These are phyloP conservation scores for Emydoidea blandingii DNA, from an alignment of 2,797 vertebrate genomes.

Conservation along the genomic window DNA sequence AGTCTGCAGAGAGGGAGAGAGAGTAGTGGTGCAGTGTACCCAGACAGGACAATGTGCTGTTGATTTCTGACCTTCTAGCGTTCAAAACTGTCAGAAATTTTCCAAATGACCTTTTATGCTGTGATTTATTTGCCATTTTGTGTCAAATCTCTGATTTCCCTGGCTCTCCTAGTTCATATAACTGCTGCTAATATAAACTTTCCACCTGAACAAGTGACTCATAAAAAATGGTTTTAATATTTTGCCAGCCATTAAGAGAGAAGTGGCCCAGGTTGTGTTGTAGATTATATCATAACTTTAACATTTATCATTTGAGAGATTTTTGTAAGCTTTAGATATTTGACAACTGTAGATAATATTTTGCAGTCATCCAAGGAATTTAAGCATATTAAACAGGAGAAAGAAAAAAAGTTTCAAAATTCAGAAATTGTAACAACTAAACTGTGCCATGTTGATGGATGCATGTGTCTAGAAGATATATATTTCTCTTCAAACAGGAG, in stretches of 20 bases:
- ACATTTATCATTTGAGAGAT: neutral
- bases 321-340: neutral
- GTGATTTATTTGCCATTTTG: conserved; percentile 71
- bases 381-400: neutral
- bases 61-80: conserved; percentile 76
- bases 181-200: conserved; percentile 56
- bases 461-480: neutral
- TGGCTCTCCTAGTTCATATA: conserved; percentile 14
- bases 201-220: conserved; percentile 55
- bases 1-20: neutral
- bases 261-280: neutral
- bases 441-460: neutral
- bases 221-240: neutral
- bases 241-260: conserved; percentile 38
- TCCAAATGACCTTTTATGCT: conserved; percentile 75
- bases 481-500: neutral
- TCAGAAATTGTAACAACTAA: neutral
- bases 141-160: conserved; percentile 61
- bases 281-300: neutral
- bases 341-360: conserved; percentile 4
- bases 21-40: conserved; percentile 20
- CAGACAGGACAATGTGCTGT: conserved; percentile 50
- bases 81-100: conserved; percentile 71
- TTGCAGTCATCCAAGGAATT: neutral
- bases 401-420: neutral